Conservation (phyloP, 2,888 invertebrate genomes). For the Gymnocheta viridis region DNA sequence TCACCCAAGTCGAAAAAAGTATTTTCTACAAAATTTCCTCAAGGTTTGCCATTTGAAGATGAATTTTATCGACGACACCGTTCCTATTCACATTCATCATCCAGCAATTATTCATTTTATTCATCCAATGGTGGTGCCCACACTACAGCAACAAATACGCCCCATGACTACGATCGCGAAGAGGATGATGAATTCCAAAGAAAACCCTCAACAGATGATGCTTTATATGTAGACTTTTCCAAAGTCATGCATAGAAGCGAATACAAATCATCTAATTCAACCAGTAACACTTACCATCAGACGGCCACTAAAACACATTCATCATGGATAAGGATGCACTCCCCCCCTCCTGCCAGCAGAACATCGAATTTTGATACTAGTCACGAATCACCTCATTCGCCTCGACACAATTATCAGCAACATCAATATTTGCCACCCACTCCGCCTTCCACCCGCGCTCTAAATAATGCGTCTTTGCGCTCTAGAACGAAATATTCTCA, state of each 20-base stretch:
- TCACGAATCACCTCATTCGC: slow-evolving; percentile 66
- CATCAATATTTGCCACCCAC: slow-evolving; percentile 47
- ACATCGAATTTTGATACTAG: slow-evolving; percentile 68
- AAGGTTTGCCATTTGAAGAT: slow-evolving; percentile 81
- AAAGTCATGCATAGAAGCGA: slow-evolving; percentile 77
- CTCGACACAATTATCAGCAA: slow-evolving; percentile 51
- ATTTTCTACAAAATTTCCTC: slow-evolving; percentile 81
- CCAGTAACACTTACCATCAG: slow-evolving; percentile 46
- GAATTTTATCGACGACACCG: slow-evolving; percentile 80
- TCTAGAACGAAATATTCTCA: slow-evolving; percentile 73
- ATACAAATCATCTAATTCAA: slow-evolving; percentile 35
- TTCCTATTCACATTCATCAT: slow-evolving; percentile 81
- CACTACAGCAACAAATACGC: slow-evolving; percentile 70
- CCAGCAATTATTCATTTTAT: slow-evolving; percentile 81
- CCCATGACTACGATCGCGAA: slow-evolving; percentile 66
- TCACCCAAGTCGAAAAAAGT: slow-evolving; percentile 79
- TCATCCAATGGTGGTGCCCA: slow-evolving; percentile 77
- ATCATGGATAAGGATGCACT: slow-evolving; percentile 73
- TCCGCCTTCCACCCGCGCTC: slow-evolving; percentile 51
- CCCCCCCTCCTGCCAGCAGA: slow-evolving; percentile 41
- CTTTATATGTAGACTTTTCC: slow-evolving; percentile 82
- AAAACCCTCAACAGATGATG: slow-evolving; percentile 81
- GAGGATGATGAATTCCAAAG: slow-evolving; percentile 81
- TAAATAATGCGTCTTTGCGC: slow-evolving; percentile 59
- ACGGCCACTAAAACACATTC: slow-evolving; percentile 61